Conservation (phyloP, 1,140 invertebrate genomes). For the Pogonognathellus flavescens region DNA sequence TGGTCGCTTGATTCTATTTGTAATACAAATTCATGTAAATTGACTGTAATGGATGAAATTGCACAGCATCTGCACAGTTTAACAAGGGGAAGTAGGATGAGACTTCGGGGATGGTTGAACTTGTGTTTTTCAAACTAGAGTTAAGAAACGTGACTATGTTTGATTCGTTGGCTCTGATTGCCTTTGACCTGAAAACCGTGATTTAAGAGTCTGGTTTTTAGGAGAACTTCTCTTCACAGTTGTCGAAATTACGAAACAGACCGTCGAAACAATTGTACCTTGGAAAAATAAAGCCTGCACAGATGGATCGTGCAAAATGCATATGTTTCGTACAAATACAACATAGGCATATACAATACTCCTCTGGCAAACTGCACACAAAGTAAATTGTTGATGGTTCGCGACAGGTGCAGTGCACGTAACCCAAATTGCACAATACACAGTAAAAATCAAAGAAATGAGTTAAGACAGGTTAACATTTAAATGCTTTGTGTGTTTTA, state of each 20-base stretch:
- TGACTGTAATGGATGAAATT: too few species aligned
- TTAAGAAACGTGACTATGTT: conserved; percentile 23
- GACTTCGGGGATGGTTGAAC: not conserved
- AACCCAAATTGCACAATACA: conserved; percentile 27
- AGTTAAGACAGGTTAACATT: too few species aligned
- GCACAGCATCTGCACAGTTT: not conserved
- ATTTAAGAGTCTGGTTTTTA: conserved; percentile 18
- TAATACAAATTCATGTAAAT: too few species aligned
- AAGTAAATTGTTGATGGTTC: not conserved
- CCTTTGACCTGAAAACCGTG: conserved; percentile 38
- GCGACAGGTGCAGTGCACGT: conserved; percentile 16
- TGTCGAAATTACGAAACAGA: not conserved
- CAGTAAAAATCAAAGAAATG: not conserved
- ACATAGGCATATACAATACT: too few species aligned
- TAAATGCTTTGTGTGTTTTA: too few species aligned
- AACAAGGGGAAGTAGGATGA: conserved; percentile 5
- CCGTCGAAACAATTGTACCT: not conserved
- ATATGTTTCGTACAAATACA: too few species aligned
- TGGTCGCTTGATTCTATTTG: too few species aligned
- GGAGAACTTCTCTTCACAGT: not conserved
- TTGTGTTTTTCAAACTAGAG: conserved; percentile 12
- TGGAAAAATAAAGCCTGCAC: not conserved
- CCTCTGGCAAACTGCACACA: too few species aligned
- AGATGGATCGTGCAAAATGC: not conserved
- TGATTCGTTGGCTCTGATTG: conserved; percentile 26